phyloP scores from a whole-genome alignment of 2,888 invertebrate species.

The Orthosia gothica region DNA sequence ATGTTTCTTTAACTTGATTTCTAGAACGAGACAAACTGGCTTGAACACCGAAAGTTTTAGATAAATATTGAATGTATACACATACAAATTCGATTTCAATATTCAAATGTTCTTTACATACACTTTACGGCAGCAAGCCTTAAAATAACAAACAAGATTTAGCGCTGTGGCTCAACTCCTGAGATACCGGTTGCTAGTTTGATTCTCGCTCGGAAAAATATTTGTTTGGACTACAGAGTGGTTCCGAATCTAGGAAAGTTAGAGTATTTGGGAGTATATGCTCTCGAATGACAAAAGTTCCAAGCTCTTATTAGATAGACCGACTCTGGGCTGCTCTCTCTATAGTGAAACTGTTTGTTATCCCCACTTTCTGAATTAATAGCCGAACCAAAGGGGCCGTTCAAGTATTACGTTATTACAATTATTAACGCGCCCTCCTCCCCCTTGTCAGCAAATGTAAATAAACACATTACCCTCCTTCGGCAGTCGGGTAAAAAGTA shows the following conservation, averaged over 20 bases:
- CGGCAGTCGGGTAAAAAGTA: no score
- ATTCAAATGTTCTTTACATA: slow-evolving; percentile 33
- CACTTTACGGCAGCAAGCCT: slow-evolving; percentile 38
- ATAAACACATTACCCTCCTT: no score
- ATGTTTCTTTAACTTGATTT: background rate
- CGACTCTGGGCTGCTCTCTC: no score
- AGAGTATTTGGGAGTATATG: no score
- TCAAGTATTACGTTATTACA: no score
- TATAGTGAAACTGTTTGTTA: no score
- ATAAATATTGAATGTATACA: slow-evolving; percentile 34
- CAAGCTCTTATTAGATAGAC: no score
- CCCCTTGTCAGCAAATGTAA: no score
- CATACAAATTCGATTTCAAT: slow-evolving; percentile 51
- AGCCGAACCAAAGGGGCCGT: no score
- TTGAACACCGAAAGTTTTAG: slow-evolving; percentile 42
- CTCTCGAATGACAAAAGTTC: no score
- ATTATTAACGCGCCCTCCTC: no score
- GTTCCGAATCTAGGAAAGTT: background rate
- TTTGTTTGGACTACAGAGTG: slow-evolving; percentile 8
- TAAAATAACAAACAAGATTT: slow-evolving; percentile 29
- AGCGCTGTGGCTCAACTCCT: slow-evolving; percentile 23
- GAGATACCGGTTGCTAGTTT: slow-evolving; percentile 19
- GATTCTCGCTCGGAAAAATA: slow-evolving; percentile 7
- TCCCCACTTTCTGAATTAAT: no score
- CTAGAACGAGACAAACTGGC: slow-evolving; percentile 37